Conservation (phyloP, 2,888 invertebrate species). For the Nemapogon koenigi region DNA sequence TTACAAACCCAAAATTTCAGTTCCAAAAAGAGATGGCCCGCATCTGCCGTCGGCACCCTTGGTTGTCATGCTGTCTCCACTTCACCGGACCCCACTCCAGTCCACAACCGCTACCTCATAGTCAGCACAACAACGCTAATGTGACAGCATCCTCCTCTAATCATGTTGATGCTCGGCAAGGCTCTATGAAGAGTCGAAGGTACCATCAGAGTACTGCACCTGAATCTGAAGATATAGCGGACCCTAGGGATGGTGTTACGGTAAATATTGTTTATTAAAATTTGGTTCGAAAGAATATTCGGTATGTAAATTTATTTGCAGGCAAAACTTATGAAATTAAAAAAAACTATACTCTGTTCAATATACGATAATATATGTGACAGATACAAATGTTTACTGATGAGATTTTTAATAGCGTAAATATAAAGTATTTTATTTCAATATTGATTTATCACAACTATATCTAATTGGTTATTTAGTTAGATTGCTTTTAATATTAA, state of each 20-base stretch:
- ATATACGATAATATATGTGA: too few species aligned
- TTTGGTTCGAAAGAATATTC: too few species aligned
- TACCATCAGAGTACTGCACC: slow-evolving; percentile 40
- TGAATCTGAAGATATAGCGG: slow-evolving; percentile 40
- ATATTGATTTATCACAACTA: too few species aligned
- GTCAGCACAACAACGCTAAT: slow-evolving; percentile 16
- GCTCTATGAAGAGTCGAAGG: slow-evolving; percentile 41
- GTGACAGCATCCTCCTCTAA: slow-evolving; percentile 34
- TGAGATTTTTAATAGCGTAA: too few species aligned
- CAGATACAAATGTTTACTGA: too few species aligned
- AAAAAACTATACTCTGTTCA: too few species aligned
- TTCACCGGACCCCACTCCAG: slow-evolving; percentile 29
- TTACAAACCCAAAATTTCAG: slow-evolving; percentile 27
- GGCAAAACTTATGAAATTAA: too few species aligned
- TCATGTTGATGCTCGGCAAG: slow-evolving; percentile 43
- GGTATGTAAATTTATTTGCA: too few species aligned
- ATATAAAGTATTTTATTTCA: too few species aligned
- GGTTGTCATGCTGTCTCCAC: slow-evolving; percentile 50
- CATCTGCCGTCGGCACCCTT: slow-evolving; percentile 43
- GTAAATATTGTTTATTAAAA: slow-evolving; percentile 22
- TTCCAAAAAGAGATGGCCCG: slow-evolving; percentile 55
- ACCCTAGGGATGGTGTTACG: slow-evolving; percentile 45
- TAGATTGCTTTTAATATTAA: too few species aligned
- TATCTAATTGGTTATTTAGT: too few species aligned
- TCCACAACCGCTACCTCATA: slow-evolving; percentile 23